Base-by-base conservation (phyloP, 2,888 invertebrate genomes). In the Smittia aterrima region DNA sequence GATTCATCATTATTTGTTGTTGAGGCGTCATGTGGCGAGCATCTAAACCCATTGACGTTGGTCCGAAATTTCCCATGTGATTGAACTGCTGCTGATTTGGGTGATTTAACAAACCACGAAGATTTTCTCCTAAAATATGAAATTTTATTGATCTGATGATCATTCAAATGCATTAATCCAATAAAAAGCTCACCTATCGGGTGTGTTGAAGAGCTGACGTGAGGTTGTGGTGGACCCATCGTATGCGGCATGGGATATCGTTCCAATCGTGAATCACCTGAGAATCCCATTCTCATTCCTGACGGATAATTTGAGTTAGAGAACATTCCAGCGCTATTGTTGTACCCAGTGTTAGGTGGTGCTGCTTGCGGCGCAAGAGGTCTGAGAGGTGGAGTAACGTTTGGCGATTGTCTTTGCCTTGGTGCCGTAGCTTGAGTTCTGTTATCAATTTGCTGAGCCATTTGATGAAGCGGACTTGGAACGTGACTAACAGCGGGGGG, bases 121-220 rank as follows among this genome's bases (percentile, higher is more conserved):
- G 27, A 25, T 74, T 74, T n/a, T 74, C 74, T 74, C 16, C 6
- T 16, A 58, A 13, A 58, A 58, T 38, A 38, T 20, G 40, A 41
- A 72, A 38, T 4, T n/a, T 66, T 1, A 7, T 66, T 16, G 3
- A 20, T 22, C 13, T 16, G 20, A 41, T 9, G 13, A 1, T 67
- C 41, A 22, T 16, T 11, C 16, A 9, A 1, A 16, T 47, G 47
- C 38, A n/a, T n/a, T n/a, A n/a, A n/a, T n/a, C n/a, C n/a, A n/a
- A n/a, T n/a, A n/a, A n/a, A n/a, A n/a, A n/a, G n/a, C n/a, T n/a
- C n/a, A n/a, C n/a, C n/a, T n/a, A n/a, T 87, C 77, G 87, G 88
- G 80, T 88, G 88, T 79, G 88, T 88, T 78, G 88, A 87, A 80
- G 87, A 87, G 78, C 87, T 87, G 79, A 88, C 88, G 82, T 87